Evolutionary conservation across 2,113 vertebrate species (phyloP).

Genomic region (Gorsachius goisagi): DNA sequence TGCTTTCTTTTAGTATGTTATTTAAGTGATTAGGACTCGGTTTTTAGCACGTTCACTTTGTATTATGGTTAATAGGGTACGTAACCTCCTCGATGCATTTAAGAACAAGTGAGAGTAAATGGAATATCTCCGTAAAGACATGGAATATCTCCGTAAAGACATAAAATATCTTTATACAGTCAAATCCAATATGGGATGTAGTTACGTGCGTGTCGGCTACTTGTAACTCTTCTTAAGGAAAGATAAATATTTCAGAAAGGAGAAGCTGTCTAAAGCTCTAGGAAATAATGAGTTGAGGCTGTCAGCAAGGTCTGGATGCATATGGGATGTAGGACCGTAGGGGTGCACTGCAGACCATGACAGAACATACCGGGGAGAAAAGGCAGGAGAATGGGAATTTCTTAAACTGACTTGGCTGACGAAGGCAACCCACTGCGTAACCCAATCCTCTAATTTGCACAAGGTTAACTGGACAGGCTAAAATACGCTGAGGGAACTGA

Average conservation of each 20-base stretch:
- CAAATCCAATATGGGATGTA: not conserved
- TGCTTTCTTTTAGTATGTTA: not conserved
- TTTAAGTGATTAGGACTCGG: not conserved
- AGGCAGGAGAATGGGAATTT: not conserved
- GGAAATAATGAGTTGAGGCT: not conserved
- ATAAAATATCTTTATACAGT: too few relatives aligned
- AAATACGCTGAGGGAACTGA: not conserved
- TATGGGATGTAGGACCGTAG: rapidly evolving
- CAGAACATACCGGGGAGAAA: not conserved
- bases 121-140: too few relatives aligned
- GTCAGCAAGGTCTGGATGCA: not conserved
- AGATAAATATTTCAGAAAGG: not conserved
- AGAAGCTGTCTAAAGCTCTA: not conserved
- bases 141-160: too few relatives aligned
- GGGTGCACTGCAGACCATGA: not conserved
- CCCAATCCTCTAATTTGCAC: not conserved
- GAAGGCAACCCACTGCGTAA: rapidly evolving
- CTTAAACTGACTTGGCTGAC: not conserved
- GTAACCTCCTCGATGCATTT: not conserved
- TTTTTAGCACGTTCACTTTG: not conserved
- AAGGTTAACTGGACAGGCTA: not conserved
- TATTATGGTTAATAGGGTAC: not conserved
- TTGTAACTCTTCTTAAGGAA: not conserved
- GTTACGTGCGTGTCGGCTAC: rapidly evolving
- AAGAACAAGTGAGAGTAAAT: not conserved